Evolutionary conservation across 2,113 vertebrate species (phyloP), one percentile per base, ranked within the genome.

Genomic region (Oplegnathus fasciatus): DNA sequence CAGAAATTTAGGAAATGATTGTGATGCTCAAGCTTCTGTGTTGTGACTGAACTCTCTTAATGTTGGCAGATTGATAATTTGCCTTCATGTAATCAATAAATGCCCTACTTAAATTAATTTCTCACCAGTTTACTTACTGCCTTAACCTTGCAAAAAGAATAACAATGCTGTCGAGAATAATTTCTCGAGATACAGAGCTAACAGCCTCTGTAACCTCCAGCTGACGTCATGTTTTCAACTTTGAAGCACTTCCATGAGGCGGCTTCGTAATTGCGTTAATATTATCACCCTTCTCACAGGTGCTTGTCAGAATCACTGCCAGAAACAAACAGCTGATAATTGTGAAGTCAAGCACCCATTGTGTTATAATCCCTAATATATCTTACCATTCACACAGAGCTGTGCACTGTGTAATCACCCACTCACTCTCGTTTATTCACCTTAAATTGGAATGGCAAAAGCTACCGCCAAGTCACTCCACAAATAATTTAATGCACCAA

Each of bases 401-500:
- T 0, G 7, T 0, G 26, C 20, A 1, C 68, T 22, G 60, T 18
- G 22, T 58, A 67, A 80, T 91, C 86, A 69, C 77, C 70, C 28
- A 6, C 67, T 55, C 37, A 14, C n/a, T 44, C n/a, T 5, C 0
- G 7, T 75, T 70, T 55, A 71, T 70, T 70, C 68, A 46, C 78
- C 70, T 79, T 52, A 58, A 84, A 82, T 24, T 76, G 34, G 28
- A 71, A 42, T 9, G 54, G 5, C 15, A 34, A 64, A 77, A 85
- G 67, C 57, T 15, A 24, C 40, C 28, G 1, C 78, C 61, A 46
- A 77, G 80, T 82, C 81, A 71, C 80, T 66, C 68, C 55, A 37
- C 64, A 54, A 57, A 91, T 83, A 76, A 86, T 89, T 83, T 69
- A 82, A 72, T 55, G 81, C 84, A 82, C 78, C 72, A 80, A 89